A percentile compares a stretch with the other conserved stretches of the same genome.
phyloP scores from a whole-genome alignment of 2,113 vertebrate genomes.

The Glaucidium brasilianum region DNA sequence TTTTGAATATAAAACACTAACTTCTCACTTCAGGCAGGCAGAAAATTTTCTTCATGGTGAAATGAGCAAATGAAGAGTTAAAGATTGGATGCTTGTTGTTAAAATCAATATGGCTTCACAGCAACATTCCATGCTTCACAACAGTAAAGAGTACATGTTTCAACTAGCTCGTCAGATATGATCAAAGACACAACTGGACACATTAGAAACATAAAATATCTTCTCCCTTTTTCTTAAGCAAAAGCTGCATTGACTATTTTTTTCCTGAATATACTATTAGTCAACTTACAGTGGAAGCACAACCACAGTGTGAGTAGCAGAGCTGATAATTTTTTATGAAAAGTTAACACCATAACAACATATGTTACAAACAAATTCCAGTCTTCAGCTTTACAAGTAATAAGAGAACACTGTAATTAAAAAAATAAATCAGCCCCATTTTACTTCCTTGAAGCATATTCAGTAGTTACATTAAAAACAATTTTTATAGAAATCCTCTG shows the following conservation, averaged over 20 bases:
- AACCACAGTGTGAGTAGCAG: constrained; percentile 13
- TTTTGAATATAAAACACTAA: neutral
- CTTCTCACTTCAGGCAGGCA: neutral
- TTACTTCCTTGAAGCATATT: constrained; percentile 27
- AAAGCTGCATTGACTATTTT: neutral
- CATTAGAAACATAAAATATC: neutral
- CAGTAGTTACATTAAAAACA: constrained; percentile 19
- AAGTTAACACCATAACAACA: constrained; percentile 5
- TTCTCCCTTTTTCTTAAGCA: neutral
- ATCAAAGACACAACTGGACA: constrained; percentile 2
- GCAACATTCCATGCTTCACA: neutral
- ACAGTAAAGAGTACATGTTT: neutral
- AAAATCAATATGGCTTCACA: constrained; percentile 6
- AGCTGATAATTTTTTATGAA: constrained; percentile 42
- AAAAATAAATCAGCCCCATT: constrained; percentile 33
- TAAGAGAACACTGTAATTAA: constrained; percentile 23
- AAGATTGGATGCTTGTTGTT: neutral
- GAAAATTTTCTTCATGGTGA: neutral
- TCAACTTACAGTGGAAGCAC: constrained; percentile 11
- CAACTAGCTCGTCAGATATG: neutral
- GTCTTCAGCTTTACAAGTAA: constrained; percentile 41
- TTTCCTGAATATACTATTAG: neutral
- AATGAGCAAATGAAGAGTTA: neutral
- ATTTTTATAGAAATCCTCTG: constrained; percentile 28
- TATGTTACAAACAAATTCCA: constrained; percentile 38